Conservation (phyloP, 2,888 invertebrate species). For the Timema cristinae region DNA sequence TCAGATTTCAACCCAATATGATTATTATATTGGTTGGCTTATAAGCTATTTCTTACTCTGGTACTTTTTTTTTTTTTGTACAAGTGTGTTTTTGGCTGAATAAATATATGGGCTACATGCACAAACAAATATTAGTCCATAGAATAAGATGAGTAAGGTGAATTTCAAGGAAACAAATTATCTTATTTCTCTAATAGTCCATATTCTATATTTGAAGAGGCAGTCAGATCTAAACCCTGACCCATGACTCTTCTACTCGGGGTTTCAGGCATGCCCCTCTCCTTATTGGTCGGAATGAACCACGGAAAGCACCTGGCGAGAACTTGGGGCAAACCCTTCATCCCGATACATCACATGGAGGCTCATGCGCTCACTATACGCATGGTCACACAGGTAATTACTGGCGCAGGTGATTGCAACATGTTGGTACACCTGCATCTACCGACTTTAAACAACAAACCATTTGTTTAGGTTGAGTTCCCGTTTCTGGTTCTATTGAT, state of each 20-base stretch:
- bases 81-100: neutral
- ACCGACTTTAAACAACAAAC: neutral
- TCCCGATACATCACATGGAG: conserved; percentile 99
- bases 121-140: too few species aligned
- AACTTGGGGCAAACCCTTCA: conserved; percentile 68
- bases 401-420: too few species aligned
- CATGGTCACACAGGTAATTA: conserved; percentile 58
- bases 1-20: conserved; percentile 13
- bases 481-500: conserved; percentile 87
- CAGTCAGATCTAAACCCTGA: neutral
- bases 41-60: neutral
- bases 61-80: neutral
- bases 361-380: conserved; percentile 92
- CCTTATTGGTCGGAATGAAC: conserved; percentile 73
- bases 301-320: conserved; percentile 75
- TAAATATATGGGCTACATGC: too few species aligned
- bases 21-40: neutral
- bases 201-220: neutral
- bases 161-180: too few species aligned
- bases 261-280: conserved; percentile 63
- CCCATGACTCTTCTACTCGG: neutral
- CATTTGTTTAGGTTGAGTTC: conserved; percentile 56
- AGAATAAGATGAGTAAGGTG: neutral
- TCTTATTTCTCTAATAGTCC: conserved; percentile 14
- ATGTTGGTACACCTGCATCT: too few species aligned